phyloP scores from a whole-genome alignment of 2,888 invertebrate genomes.

The Cheiracanthium punctorium region DNA sequence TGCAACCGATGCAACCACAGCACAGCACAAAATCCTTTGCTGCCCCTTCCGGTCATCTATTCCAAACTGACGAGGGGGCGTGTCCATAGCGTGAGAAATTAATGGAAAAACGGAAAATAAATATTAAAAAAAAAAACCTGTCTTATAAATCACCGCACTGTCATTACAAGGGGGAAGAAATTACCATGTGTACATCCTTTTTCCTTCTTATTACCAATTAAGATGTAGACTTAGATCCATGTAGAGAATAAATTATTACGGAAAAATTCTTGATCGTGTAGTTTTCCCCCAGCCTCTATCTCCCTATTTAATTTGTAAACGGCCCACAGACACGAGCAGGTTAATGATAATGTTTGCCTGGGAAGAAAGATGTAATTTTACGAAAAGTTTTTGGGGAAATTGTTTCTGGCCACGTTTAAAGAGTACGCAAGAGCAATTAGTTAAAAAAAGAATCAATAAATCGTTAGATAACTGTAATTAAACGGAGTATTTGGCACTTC shows the following conservation, averaged over 20 bases:
- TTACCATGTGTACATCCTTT: neutral
- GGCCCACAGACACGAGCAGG: slow-evolving; percentile 8
- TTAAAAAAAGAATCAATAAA: too few species aligned
- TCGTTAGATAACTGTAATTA: too few species aligned
- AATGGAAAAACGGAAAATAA: neutral
- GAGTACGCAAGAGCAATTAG: neutral
- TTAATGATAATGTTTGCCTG: slow-evolving; percentile 5
- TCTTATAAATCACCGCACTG: neutral
- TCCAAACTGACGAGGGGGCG: neutral
- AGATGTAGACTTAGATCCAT: neutral
- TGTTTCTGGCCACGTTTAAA: neutral
- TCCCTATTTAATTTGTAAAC: too few species aligned
- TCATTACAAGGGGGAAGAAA: slow-evolving; percentile 2
- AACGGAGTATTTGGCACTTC: too few species aligned
- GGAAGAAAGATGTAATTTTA: neutral
- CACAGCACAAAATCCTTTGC: neutral
- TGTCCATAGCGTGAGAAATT: neutral
- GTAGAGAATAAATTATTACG: neutral
- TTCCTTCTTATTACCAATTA: slow-evolving; percentile 1
- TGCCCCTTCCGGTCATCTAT: neutral
- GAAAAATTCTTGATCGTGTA: too few species aligned
- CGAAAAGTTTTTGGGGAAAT: neutral
- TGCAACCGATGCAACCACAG: neutral
- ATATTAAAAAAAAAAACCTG: neutral
- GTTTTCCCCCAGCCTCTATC: too few species aligned